Evolutionary conservation across 2,888 invertebrate genomes (phyloP), one percentile per base, ranked within the genome.

Genomic region (Cosmorhoe ocellata): DNA sequence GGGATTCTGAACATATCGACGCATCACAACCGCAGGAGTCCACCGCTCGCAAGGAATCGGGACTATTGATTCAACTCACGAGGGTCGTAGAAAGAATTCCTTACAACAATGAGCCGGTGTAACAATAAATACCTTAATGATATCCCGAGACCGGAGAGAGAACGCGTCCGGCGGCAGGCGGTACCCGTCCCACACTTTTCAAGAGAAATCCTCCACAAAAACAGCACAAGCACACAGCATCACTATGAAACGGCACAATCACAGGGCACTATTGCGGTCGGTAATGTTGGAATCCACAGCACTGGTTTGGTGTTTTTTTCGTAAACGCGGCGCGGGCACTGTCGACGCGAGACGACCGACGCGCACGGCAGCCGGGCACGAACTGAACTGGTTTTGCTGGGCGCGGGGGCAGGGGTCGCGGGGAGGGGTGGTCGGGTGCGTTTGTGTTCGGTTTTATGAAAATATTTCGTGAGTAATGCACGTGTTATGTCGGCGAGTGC

Each of bases 41-140:
- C 69, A 66, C 67, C 64, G 59, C 66, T 68, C 64, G 69, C 66
- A 74, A 74, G 64, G 73, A 71, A 74, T 69, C 64, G 69, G 71
- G 76, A 70, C 84, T 83, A 89, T 89, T 84, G 89, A 90, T 89
- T 86, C 71, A 84, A 82, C 80, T 83, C 74, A 81, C 79, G 76
- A 80, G 79, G 79, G 76, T 76, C 79, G 78, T 76, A 76, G 80
- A 85, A 88, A 86, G 83, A 85, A 86, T 86, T 84, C 81, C 84
- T 84, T 86, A 86, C 80, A 89, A 89, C 90, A 89, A 90, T 89
- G 85, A 87, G 77, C 79, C 84, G 82, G 85, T 87, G 87, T 88
- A 82, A 90, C 90, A 89, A 89, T 89, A 90, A 89, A 90, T 90
- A 90, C 90, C 90, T 89, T 89, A 89, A 89, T 90, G 90, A 88